Evolutionary conservation across 2,888 invertebrate genomes (phyloP).

Genomic region (Tigriopus californicus): DNA sequence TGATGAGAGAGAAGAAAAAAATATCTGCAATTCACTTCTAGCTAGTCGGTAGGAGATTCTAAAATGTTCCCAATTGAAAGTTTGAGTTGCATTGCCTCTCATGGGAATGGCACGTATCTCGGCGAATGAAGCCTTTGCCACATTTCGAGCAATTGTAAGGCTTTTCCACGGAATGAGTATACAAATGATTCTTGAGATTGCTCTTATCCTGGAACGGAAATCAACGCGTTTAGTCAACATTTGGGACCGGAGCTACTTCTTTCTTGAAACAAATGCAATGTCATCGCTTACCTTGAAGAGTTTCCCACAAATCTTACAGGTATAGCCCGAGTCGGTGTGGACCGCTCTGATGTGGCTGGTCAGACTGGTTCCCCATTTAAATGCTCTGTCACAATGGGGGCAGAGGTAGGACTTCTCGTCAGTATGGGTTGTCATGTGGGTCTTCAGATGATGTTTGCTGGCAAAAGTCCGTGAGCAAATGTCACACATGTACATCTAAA

Average conservation of each 20-base stretch:
- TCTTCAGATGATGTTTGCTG: neutral
- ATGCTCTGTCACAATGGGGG: no score
- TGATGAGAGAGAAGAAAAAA: no score
- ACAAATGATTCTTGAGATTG: slow-evolving; percentile 16
- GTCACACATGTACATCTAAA: neutral
- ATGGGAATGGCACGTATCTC: slow-evolving; percentile 1
- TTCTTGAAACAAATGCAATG: no score
- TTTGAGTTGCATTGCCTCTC: no score
- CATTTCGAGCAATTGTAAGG: slow-evolving; percentile 15
- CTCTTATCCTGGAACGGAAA: slow-evolving; percentile 1
- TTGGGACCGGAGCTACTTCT: no score
- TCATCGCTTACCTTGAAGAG: neutral
- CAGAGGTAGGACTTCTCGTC: neutral
- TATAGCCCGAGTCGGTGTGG: neutral
- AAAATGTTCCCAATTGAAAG: no score
- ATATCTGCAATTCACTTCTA: no score
- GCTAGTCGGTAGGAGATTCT: no score
- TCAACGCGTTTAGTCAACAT: neutral
- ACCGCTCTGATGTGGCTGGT: no score
- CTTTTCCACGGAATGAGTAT: slow-evolving; percentile 16
- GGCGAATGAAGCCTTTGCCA: slow-evolving; percentile 6
- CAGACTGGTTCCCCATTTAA: no score
- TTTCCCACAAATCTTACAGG: slow-evolving; percentile 9
- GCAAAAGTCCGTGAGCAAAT: slow-evolving; percentile 5
- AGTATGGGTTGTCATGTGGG: neutral